Evolutionary conservation across 2,888 invertebrate species (phyloP).

Genomic region (Temnothorax rugatulus): DNA sequence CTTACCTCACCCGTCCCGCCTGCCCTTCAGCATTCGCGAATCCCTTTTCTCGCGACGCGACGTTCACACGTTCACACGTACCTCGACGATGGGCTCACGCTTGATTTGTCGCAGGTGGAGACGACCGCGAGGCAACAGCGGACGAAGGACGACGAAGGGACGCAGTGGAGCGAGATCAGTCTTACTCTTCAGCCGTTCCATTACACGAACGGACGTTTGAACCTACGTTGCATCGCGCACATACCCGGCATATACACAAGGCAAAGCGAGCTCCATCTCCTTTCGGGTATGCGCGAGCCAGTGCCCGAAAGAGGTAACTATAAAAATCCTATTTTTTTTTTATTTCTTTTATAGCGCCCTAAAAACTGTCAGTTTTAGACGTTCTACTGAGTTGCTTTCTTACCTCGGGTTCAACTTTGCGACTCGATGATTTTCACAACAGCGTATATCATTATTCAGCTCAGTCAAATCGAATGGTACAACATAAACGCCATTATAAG

Average conservation of each 20-base stretch:
- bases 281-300: constrained; percentile 91
- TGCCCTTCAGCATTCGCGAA: constrained; percentile 34
- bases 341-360: background rate
- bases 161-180: constrained; percentile 88
- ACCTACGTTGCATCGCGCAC: constrained; percentile 91
- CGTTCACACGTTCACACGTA: constrained; percentile 19
- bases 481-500: background rate
- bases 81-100: constrained; percentile 58
- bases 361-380: background rate
- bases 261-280: constrained; percentile 90
- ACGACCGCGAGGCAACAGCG: constrained; percentile 73
- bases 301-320: constrained; percentile 92
- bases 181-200: constrained; percentile 88
- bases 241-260: constrained; percentile 91
- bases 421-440: background rate
- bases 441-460: background rate
- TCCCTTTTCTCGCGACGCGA: constrained; percentile 24
- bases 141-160: constrained; percentile 79
- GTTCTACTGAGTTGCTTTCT: background rate
- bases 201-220: constrained; percentile 89
- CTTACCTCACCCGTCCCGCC: constrained; percentile 7
- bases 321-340: constrained; percentile 32
- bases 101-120: constrained; percentile 78
- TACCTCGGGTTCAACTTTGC: background rate
- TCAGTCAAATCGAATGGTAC: background rate